phyloP scores from a whole-genome alignment of 2,888 invertebrate species.

The Ferdinandea cuprea region DNA sequence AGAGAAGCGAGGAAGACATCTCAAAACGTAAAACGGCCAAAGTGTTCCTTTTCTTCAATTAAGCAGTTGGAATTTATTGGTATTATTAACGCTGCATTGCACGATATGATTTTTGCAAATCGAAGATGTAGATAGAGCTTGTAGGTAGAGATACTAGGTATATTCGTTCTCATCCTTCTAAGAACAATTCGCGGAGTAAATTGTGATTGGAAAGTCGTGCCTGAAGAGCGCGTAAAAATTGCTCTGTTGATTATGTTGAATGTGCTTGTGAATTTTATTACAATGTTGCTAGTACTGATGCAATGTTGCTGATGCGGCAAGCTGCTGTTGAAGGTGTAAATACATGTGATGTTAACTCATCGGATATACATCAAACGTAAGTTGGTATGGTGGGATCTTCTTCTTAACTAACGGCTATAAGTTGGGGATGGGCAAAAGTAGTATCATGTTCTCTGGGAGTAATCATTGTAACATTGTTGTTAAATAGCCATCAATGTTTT shows the following conservation, averaged over 20 bases:
- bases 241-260: slow-evolving; percentile 4
- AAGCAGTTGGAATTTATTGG: slow-evolving; percentile 57
- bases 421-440: too few species aligned
- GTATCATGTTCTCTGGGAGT: too few species aligned
- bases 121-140: slow-evolving; percentile 1
- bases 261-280: not conserved
- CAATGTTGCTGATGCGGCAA: not conserved
- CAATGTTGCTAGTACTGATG: slow-evolving; percentile 2
- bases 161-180: slow-evolving; percentile 6
- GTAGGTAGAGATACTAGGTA: not conserved
- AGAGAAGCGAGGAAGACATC: slow-evolving; percentile 16
- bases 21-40: slow-evolving; percentile 25
- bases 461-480: too few species aligned
- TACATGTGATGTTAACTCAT: slow-evolving; percentile 34
- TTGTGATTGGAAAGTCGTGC: slow-evolving; percentile 68
- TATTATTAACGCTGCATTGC: slow-evolving; percentile 43
- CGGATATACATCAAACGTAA: slow-evolving; percentile 20
- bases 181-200: slow-evolving; percentile 32
- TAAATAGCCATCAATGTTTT: too few species aligned
- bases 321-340: slow-evolving; percentile 56
- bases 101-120: slow-evolving; percentile 36
- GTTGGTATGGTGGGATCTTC: not conserved
- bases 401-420: too few species aligned
- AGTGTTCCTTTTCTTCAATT: slow-evolving; percentile 46
- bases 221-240: slow-evolving; percentile 37